Conservation (phyloP, 2,888 invertebrate species). For the Eupeodes luniger region DNA sequence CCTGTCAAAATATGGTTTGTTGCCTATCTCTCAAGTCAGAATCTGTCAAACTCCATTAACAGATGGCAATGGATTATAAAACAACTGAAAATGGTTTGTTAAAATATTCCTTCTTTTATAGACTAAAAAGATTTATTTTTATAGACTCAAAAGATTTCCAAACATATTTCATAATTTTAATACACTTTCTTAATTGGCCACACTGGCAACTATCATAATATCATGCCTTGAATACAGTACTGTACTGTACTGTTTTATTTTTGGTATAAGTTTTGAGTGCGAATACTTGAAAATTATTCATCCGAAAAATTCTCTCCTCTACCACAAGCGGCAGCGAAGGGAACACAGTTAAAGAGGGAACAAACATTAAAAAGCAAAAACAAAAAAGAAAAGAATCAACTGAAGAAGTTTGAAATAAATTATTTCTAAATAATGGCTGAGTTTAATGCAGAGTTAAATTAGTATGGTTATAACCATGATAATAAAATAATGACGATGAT, state of each 20-base stretch:
- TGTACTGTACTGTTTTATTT: slow-evolving; percentile 30
- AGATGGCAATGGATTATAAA: too few relatives aligned
- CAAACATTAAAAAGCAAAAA: background rate
- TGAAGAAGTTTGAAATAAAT: slow-evolving; percentile 56
- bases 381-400: background rate
- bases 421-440: slow-evolving; percentile 60
- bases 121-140: too few relatives aligned
- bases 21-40: too few relatives aligned
- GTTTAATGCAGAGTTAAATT: slow-evolving; percentile 59
- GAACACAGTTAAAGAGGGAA: slow-evolving; percentile 2
- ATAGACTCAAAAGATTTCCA: background rate
- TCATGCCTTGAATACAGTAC: slow-evolving; percentile 15
- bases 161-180: background rate
- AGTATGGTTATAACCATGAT: slow-evolving; percentile 58
- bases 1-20: too few relatives aligned
- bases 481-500: slow-evolving; percentile 52
- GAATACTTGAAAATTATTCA: slow-evolving; percentile 39
- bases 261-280: slow-evolving; percentile 51
- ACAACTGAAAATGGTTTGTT: too few relatives aligned
- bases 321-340: slow-evolving; percentile 2
- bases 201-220: slow-evolving; percentile 18
- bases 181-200: slow-evolving; percentile 26
- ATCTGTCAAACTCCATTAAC: too few relatives aligned
- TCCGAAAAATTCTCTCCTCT: slow-evolving; percentile 30
- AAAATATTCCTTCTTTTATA: too few relatives aligned